phyloP scores from a whole-genome alignment of 1,140 invertebrate species.

The Bombus polaris region DNA sequence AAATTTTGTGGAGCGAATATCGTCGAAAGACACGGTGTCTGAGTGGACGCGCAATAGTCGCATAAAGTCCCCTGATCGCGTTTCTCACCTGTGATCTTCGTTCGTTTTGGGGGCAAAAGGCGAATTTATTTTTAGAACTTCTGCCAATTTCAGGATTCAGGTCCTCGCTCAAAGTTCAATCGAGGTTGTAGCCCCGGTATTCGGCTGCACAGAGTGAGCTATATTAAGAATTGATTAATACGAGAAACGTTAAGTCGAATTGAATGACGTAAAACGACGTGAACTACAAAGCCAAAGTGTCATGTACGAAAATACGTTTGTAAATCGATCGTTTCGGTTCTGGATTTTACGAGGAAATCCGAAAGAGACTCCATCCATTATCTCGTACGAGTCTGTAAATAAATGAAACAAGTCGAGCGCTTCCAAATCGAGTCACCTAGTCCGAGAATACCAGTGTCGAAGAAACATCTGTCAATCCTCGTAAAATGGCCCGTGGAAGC shows the following conservation, averaged over 20 bases:
- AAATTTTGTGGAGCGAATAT: too few relatives aligned
- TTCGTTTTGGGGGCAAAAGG: neutral
- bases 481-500: conserved; percentile 14
- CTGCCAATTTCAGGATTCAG: neutral
- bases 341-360: neutral
- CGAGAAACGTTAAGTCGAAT: neutral
- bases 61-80: too few relatives aligned
- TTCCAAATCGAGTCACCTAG: conserved; percentile 16
- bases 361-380: conserved; percentile 16
- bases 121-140: neutral
- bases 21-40: too few relatives aligned
- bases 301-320: conserved; percentile 2
- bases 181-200: neutral
- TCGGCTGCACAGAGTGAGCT: neutral
- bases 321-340: conserved; percentile 1
- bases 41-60: too few relatives aligned
- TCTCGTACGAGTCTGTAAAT: conserved; percentile 32
- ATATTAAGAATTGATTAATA: conserved; percentile 11
- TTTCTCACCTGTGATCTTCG: neutral
- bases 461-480: conserved; percentile 58
- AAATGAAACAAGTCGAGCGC: conserved; percentile 48
- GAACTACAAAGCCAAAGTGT: neutral
- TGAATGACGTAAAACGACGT: neutral
- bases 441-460: conserved; percentile 39
- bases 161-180: neutral